Evolutionary conservation across 2,797 vertebrate species (phyloP).

Genomic region (Acanthurus leucopareius): DNA sequence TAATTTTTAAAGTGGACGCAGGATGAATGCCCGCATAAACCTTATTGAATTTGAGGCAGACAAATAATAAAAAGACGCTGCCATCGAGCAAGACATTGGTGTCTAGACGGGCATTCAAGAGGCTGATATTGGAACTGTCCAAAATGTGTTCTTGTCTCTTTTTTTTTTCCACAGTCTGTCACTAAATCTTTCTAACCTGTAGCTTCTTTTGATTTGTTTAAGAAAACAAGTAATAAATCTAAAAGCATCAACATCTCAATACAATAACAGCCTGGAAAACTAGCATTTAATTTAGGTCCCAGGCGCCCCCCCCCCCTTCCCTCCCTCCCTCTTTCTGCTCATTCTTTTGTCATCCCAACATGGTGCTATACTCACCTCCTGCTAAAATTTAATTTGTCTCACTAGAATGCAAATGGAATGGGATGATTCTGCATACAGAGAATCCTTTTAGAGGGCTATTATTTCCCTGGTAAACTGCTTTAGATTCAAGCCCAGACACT

Average conservation of each 20-base stretch:
- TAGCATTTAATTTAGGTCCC: constrained; percentile 36
- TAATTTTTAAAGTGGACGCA: constrained; percentile 1
- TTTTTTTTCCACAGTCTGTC: constrained; percentile 2
- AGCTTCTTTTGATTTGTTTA: constrained; percentile 23
- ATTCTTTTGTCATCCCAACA: constrained; percentile 66
- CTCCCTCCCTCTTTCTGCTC: constrained; percentile 30
- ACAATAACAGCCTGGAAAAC: constrained; percentile 26
- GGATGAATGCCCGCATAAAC: constrained; percentile 15
- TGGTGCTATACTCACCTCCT: constrained; percentile 64
- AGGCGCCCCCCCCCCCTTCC: constrained; percentile 10
- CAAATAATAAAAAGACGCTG: constrained; percentile 8
- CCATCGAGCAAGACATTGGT: neutral
- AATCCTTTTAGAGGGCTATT: constrained; percentile 82
- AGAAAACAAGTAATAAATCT: neutral
- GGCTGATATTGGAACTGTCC: neutral
- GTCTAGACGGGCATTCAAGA: constrained; percentile 18
- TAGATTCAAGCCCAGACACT: constrained; percentile 80
- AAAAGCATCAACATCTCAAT: constrained; percentile 15
- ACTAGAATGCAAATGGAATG: constrained; percentile 80
- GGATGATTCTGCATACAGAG: constrained; percentile 80
- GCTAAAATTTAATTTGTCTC: constrained; percentile 81
- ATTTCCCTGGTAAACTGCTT: constrained; percentile 83
- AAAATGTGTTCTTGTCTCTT: constrained; percentile 1
- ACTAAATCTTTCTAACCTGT: constrained; percentile 20
- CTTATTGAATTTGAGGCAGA: constrained; percentile 24